These are phyloP conservation scores for Linnaemya vulpina DNA, from an alignment of 2,888 invertebrate species.

Conservation along the genomic window DNA sequence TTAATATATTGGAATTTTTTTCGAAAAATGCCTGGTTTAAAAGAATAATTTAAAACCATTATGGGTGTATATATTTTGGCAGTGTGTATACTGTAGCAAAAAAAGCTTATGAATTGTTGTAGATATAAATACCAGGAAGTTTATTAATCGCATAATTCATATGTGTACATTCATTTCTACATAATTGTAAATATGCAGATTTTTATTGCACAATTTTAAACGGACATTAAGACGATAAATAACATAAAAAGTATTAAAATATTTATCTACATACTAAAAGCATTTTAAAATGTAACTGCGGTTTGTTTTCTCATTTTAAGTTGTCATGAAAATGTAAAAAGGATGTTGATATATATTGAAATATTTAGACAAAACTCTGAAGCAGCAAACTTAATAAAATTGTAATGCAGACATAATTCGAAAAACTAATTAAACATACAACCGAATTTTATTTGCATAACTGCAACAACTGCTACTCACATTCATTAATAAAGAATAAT, in stretches of 20 bases:
- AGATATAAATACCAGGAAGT: not conserved
- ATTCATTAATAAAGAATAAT: not conserved
- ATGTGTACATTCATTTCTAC: not conserved
- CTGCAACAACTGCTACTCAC: not conserved
- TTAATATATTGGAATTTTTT: no score
- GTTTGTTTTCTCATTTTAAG: not conserved
- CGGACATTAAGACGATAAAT: not conserved
- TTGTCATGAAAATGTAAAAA: slow-evolving; percentile 20
- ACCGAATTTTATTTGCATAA: slow-evolving; percentile 29
- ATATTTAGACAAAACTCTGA: not conserved
- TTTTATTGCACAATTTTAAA: not conserved
- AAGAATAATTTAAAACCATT: no score
- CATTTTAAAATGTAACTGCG: not conserved
- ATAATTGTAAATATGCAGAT: not conserved
- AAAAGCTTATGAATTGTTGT: no score
- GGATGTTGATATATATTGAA: not conserved
- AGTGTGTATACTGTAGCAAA: no score
- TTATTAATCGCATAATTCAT: not conserved
- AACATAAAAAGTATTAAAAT: not conserved
- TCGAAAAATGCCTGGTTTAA: no score
- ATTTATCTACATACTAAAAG: not conserved
- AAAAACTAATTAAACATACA: slow-evolving; percentile 38
- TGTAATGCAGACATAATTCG: not conserved
- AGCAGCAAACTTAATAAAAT: not conserved
- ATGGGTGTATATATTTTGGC: no score